A percentile compares a stretch with the other conserved stretches of the same genome.
Conservation (phyloP, 2,888 invertebrate species). For the Drosophila glabriapex region DNA sequence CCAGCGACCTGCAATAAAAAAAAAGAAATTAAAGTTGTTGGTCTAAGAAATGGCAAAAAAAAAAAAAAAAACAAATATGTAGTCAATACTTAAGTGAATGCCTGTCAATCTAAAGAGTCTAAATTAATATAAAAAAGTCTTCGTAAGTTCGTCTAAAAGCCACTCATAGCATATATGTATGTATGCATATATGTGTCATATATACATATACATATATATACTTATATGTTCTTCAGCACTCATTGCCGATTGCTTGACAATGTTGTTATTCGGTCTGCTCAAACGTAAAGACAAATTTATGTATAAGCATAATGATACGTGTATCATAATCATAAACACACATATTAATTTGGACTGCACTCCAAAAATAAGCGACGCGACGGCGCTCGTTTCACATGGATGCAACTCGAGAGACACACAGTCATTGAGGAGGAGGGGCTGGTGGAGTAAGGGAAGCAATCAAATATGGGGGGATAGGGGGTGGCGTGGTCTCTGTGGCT, state of each 20-base stretch:
- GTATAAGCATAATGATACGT: constrained; percentile 62
- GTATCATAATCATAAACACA: constrained; percentile 80
- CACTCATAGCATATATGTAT: not conserved
- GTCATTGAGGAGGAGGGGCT: not conserved
- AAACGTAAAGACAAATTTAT: constrained; percentile 54
- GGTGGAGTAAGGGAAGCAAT: not conserved
- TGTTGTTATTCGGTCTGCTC: constrained; percentile 39
- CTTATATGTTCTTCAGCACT: constrained; percentile 6
- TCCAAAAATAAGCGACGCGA: constrained; percentile 75
- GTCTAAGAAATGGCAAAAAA: constrained; percentile 17
- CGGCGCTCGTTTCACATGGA: constrained; percentile 73
- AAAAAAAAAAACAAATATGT: not conserved
- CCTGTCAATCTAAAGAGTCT: not conserved
- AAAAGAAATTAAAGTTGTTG: constrained; percentile 28
- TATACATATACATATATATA: not conserved
- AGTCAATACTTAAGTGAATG: not conserved
- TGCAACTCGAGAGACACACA: constrained; percentile 58
- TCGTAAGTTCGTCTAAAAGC: not conserved
- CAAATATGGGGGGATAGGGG: constrained; percentile 5
- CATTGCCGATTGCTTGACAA: constrained; percentile 43
- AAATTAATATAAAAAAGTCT: not conserved
- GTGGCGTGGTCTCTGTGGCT: constrained; percentile 16
- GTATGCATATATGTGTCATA: not conserved
- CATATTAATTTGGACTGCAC: constrained; percentile 77
- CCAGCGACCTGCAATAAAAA: constrained; percentile 82